Evolutionary conservation across 2,888 invertebrate species (phyloP), one percentile per base, ranked within the genome.

Genomic region (Elysia crispata): DNA sequence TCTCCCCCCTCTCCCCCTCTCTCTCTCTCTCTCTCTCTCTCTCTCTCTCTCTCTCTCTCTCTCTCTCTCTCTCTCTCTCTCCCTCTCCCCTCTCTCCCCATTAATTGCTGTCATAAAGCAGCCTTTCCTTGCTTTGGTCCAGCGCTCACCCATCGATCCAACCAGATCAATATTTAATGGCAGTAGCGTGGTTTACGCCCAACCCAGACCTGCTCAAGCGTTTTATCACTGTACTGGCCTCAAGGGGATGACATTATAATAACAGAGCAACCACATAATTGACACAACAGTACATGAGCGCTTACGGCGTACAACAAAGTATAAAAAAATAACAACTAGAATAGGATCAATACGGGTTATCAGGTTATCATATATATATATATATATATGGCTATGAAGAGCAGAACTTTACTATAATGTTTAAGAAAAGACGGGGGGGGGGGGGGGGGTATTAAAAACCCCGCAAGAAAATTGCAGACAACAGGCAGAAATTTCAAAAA

Each of bases 41-140:
- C 74, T 74, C 3, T 74, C 28, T 74, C 5, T 54, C 54, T 74
- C n/a, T 57, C 57, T 57, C n/a, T 57, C 30, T 57, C 30, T 74
- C 74, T 57, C 30, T 74, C 57, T 57, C 30, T 57, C 30, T 57
- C 8, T 57, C 60, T 57, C 30, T 57, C 74, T 54, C 30, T 74
- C 28, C 57, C 57, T 57, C 30, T n/a, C 30, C 11, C 57, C 57
- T 57, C 3, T 57, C 57, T 74, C 25, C 23, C 50, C 31, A 1
- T 74, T 54, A 25, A 13, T 54, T 23, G 25, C 30, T 54, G 18
- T 25, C 18, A 31, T 23, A 31, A 20, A 6, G 60, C 15, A 25
- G 25, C 62, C 18, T 41, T 11, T 11, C 41, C 67, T 69, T 41
- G 31, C 67, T 69, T 31, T 28, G 0, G 31, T 25, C 13, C 13